A percentile compares a stretch with the other conserved stretches of the same genome.
These are phyloP conservation scores for Crocodylus rhombifer DNA, from an alignment of 2,797 vertebrate genomes.

Conservation along the genomic window DNA sequence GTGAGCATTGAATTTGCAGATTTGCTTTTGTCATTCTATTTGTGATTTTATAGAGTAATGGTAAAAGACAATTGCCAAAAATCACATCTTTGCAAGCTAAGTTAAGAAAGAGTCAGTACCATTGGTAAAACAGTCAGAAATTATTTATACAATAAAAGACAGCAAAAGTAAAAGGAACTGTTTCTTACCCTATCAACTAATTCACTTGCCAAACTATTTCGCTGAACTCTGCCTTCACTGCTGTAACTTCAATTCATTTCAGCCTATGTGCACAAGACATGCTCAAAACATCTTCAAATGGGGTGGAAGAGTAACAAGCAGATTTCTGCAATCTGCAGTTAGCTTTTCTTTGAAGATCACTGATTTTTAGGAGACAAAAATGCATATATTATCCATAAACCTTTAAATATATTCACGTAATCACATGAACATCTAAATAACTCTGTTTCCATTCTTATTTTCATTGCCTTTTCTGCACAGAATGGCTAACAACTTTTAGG, in stretches of 20 bases:
- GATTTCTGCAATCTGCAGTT: constrained; percentile 66
- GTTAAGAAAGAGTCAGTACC: not conserved
- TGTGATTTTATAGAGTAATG: constrained; percentile 46
- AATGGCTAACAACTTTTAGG: not conserved
- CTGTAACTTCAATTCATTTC: constrained; percentile 19
- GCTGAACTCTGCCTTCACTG: not conserved
- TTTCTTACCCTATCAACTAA: constrained; percentile 3
- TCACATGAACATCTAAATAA: constrained; percentile 37
- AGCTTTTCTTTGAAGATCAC: constrained; percentile 67
- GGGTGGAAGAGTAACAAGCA: constrained; percentile 59
- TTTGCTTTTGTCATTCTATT: constrained; percentile 53
- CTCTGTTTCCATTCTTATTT: constrained; percentile 39
- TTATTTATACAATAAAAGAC: constrained; percentile 44
- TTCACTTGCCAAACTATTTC: constrained; percentile 5
- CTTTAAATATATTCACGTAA: constrained; percentile 45
- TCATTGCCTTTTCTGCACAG: constrained; percentile 42
- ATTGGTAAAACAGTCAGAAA: constrained; percentile 16
- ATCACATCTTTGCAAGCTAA: constrained; percentile 35
- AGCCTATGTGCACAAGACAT: constrained; percentile 51
- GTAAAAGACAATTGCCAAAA: constrained; percentile 44
- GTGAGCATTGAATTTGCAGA: not conserved
- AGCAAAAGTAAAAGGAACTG: constrained; percentile 21
- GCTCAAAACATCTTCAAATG: constrained; percentile 52
- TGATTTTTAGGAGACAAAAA: constrained; percentile 49
- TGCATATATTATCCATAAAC: not conserved